Conservation (phyloP, 2,888 invertebrate genomes). For the Cephus spinipes region DNA sequence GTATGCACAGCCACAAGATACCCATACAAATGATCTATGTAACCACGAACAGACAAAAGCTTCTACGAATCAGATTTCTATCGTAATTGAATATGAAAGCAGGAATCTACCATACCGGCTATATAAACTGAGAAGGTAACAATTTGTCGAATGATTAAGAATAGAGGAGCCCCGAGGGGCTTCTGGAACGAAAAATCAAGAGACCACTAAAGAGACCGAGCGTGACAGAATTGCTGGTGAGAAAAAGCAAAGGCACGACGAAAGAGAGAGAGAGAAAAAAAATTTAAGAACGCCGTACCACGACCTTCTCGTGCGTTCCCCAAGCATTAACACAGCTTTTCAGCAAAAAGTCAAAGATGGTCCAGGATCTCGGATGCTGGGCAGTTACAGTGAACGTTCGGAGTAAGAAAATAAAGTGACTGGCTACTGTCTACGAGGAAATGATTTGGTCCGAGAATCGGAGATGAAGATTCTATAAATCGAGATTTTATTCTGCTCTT, state of each 20-base stretch:
- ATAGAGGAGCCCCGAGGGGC: too few relatives aligned
- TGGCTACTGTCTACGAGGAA: not conserved
- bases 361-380: not conserved
- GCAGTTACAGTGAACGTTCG: not conserved
- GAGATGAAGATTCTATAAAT: not conserved
- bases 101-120: not conserved
- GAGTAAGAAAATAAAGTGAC: not conserved
- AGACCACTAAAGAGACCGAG: not conserved
- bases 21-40: not conserved
- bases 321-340: not conserved
- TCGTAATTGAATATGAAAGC: not conserved
- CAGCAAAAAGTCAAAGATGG: not conserved
- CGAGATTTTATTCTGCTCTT: not conserved
- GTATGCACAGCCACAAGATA: not conserved
- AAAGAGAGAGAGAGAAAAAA: conserved; percentile 15
- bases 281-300: conserved; percentile 17
- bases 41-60: not conserved
- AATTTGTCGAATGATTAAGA: not conserved
- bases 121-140: not conserved
- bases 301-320: not conserved
- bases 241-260: conserved; percentile 4
- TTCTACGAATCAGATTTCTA: not conserved
- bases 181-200: not conserved
- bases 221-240: not conserved
- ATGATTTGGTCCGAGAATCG: not conserved